Base-by-base conservation (phyloP, 1,140 invertebrate genomes). In the Coelopa frigida region DNA sequence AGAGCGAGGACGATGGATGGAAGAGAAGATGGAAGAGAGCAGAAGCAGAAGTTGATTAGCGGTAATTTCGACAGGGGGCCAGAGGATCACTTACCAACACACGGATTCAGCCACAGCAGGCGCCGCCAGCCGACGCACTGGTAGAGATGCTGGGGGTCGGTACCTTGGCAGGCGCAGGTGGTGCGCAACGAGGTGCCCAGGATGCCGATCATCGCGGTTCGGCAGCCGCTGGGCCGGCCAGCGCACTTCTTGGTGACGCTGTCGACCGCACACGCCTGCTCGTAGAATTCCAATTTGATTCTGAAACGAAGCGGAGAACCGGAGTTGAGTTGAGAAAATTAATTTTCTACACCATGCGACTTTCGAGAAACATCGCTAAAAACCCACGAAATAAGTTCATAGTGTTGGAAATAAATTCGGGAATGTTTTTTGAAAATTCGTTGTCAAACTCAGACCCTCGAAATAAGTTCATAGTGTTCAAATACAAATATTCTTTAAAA, bases 91-190 rank as follows among this genome's bases (percentile, higher is more conserved):
- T 82, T 71, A 93, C 89, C 87, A 41, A 93, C 88, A 65, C 89
- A 93, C 5, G 88, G 86, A 64, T 93, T 93, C 38, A 91, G 80
- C 88, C 89, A 92, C 4, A 93, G 77, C n/a, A 92, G 76, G 35
- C 88, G 70, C 55, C 91, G 87, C 89, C 89, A 93, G 31, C 87
- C 89, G 3, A 91, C 73, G 55, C 89, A 93, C 48, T 89, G 85
- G 64, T 89, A 88, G 1, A 90, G 70, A 59, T 89, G 83, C 11
- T 81, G 78, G 55, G 85, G 78, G 65, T 91, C 87, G 1, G 83
- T 84, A 4, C 85, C 85, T 50, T 88, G 84, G 63, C 89, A 93
- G 24, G 83, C 85, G 62, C 89, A 93, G 31, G 82, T 84, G 2
- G 83, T 85, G 50, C 87, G 73, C 15, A 93, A 73, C 61, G 87